Base-by-base conservation (phyloP, 2,113 vertebrate genomes). In the Lota lota region DNA sequence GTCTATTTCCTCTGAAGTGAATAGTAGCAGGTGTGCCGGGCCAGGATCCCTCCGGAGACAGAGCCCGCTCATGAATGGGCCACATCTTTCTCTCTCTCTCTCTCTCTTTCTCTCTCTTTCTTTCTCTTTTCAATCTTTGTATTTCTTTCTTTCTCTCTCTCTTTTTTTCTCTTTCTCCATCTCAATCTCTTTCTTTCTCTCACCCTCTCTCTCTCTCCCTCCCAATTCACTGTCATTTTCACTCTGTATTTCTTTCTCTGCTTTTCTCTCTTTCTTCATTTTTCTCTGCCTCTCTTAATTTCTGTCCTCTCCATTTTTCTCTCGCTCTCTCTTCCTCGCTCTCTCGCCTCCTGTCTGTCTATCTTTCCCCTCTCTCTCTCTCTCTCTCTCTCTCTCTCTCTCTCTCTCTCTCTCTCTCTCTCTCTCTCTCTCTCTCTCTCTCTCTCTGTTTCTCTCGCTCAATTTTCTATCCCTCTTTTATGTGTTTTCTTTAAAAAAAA, bases 11-110 rank as follows among this genome's bases (percentile, higher is more conserved):
- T 92, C 89, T 90, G 85, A 90, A 90, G 89, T 93, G 92, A 93
- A 90, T 89, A 92, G 90, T 91, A 93, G 90, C 91, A 93, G 92
- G 91, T 93, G 90, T 93, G 91, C 88, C 91, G 92, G 92, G 87
- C 88, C 28, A 28, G 79, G 80, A 81, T 86, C 79, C 72, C 77
- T 85, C 69, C 69, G 77, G 80, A 88, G 79, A 76, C 24, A 24
- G 24, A 79, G 83, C 84, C 85, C 87, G 87, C 89, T 87, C 87
- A 88, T 86, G 88, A 90, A 91, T 88, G 84, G 80, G 85, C 80
- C 83, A 87, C 87, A 89, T 90, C 83, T 67, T 74, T 67, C 74
- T 58, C 79, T 78, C 80, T 85, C 70, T 77, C 81, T 84, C 79
- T 81, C 69, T 70, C 54, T 83, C 67, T 58, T 28, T 75, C 79